Base-by-base conservation (phyloP, 2,888 invertebrate species). In the Amphiduros pacificus region DNA sequence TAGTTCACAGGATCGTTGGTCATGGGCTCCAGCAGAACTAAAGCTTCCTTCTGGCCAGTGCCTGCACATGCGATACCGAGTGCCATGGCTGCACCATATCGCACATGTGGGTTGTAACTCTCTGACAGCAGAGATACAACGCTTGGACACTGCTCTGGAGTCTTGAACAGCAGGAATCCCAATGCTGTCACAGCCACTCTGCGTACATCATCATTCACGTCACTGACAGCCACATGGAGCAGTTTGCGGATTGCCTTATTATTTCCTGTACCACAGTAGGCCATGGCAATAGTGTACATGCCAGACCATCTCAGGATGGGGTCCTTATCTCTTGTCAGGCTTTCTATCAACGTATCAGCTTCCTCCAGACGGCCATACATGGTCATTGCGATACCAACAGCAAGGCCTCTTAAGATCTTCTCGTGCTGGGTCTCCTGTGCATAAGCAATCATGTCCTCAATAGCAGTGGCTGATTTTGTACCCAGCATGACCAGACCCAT, bases 401-500 rank as follows among this genome's bases (percentile, higher is more conserved):
- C 96, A 66, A 99, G 85, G 32, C 99, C 99, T 49, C 99, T 89
- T 61, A 98, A 86, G 77, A 99, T 99, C 84, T 99, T 99, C 82
- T 99, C 99, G 80, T 99, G 99, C 80, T 94, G 94, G 49, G 95
- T 95, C 81, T 96, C 95, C 82, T 93, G 92, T 20, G 94, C 94
- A 82, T 93, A 94, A 68, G 90, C 91, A 51, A 81, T 76, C 81
- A 81, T 82, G 64, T 82, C 82, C 53, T 78, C 78, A 29, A 81
- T 79, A 41, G 79, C 81, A 20, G 73, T 70, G 9, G 76, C 73
- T 4, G 77, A 77, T 64, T 95, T 92, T 0, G 97, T 96, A 1
- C 98, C 99, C 72, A 98, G 85, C 98, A 98, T 98, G 0, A 98
- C 96, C 88, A 99, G 91, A 52, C 99, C 99, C 96, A 99, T 98